phyloP scores from a whole-genome alignment of 2,888 invertebrate genomes.

The Macaria liturata region DNA sequence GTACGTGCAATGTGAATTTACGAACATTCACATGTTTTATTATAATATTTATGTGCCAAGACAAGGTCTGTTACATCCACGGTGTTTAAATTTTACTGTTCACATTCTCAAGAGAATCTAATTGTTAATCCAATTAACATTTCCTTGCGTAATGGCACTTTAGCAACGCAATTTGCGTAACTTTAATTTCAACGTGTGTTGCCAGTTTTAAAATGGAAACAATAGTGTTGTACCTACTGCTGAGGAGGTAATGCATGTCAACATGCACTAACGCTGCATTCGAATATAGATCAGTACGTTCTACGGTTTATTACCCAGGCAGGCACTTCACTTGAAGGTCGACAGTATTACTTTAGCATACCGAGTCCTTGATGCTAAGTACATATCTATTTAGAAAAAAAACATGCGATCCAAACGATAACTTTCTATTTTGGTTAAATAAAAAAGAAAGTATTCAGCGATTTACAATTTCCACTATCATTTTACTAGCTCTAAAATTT shows the following conservation, averaged over 20 bases:
- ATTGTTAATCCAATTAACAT: slow-evolving; percentile 20
- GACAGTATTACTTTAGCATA: slow-evolving; percentile 18
- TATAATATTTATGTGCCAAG: slow-evolving; percentile 11
- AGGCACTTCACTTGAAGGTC: slow-evolving; percentile 23
- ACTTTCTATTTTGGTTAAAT: no score
- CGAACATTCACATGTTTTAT: slow-evolving; percentile 8
- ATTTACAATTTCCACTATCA: no score
- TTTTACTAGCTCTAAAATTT: no score
- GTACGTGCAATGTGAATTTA: slow-evolving; percentile 11
- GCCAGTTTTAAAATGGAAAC: slow-evolving; percentile 8
- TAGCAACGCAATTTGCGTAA: slow-evolving; percentile 16
- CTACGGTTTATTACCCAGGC: slow-evolving; percentile 20
- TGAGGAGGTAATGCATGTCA: slow-evolving; percentile 28
- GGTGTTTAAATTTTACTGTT: slow-evolving; percentile 14
- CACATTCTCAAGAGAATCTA: slow-evolving; percentile 19
- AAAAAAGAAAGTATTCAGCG: no score
- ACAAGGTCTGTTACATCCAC: slow-evolving; percentile 13
- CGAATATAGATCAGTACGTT: slow-evolving; percentile 24
- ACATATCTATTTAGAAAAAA: no score
- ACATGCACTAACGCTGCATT: slow-evolving; percentile 30
- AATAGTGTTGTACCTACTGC: slow-evolving; percentile 1
- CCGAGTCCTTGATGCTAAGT: background rate
- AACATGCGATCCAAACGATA: no score
- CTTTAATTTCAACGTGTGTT: slow-evolving; percentile 4
- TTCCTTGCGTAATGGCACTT: slow-evolving; percentile 8